These are phyloP conservation scores for Rallus crepitans DNA, from an alignment of 2,797 vertebrate species.

Conservation along the genomic window DNA sequence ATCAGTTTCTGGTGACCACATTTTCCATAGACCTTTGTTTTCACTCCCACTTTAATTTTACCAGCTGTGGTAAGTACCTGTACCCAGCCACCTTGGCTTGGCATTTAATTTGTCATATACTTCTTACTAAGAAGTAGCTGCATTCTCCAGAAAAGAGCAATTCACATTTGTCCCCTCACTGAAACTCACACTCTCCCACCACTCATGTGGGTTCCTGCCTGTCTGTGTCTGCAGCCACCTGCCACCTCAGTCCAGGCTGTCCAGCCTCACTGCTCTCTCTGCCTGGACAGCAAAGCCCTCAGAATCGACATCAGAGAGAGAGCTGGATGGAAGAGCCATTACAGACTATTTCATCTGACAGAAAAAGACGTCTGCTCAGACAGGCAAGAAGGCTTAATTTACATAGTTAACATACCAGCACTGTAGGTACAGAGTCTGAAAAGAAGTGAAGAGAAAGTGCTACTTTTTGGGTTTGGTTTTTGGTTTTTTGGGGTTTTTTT, in stretches of 20 bases:
- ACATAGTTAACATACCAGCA: background rate
- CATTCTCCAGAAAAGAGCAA: background rate
- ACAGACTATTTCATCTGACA: background rate
- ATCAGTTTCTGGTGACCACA: background rate
- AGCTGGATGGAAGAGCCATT: background rate
- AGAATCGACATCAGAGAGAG: background rate
- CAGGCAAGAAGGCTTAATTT: background rate
- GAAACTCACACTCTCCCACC: background rate
- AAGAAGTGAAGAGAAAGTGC: background rate
- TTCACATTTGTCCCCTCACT: background rate
- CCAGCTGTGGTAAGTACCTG: background rate
- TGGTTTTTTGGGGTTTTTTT: too few species aligned
- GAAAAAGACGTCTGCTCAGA: background rate
- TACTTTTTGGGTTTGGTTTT: background rate
- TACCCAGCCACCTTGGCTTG: background rate
- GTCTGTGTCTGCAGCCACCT: background rate
- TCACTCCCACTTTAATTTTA: background rate
- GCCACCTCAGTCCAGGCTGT: background rate
- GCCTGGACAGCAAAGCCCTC: background rate
- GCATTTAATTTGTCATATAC: background rate
- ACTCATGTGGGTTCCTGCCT: background rate
- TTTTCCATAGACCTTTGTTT: background rate
- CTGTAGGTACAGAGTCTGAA: background rate
- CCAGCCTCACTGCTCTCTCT: background rate
- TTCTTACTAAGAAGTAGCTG: background rate